Base-by-base conservation (phyloP, 1,140 invertebrate species). In the Ceratoteleas bidentatus region DNA sequence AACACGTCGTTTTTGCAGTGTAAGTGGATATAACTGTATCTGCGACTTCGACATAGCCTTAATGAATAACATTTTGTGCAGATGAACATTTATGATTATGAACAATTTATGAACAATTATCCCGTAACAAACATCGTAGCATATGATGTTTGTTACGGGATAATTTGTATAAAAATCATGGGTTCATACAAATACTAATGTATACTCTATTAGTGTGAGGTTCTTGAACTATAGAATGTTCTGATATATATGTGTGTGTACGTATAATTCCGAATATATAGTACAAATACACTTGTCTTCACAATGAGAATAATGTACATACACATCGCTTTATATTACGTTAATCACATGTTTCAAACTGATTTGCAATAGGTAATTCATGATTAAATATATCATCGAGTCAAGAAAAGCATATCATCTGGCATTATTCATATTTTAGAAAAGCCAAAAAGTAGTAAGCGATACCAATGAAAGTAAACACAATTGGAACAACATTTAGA, bases 401-500 rank as follows among this genome's bases (percentile, higher is more conserved):
- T 78, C 56, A 65, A 33, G 53, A 73, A 73, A 73, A 73, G 68
- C 66, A 64, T 80, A 89, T 90, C 89, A 91, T 88, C 88, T 81
- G 85, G 86, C 89, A 90, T 91, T 91, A 88, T 86, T 91, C 88
- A 90, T 90, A 91, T 91, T 91, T 91, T 92, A 92, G 91, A 92
- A 91, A 92, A 92, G 86, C 90, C 90, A 92, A 92, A 92, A 92
- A 92, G 88, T 92, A 92, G 89, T 91, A 91, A 90, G 89, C 87
- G 88, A 92, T 86, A 88, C 89, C 87, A 90, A 89, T 88, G 89
- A 91, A 89, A 89, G 79, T 90, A 90, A 88, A 91, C 90, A 91
- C 91, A 92, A 92, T 92, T 92, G 91, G 91, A 92, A 92, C 91
- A 92, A 92, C 91, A 92, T 92, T 92, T 91, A 90, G 86, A 91